These are phyloP conservation scores for Athetis lepigone DNA, from an alignment of 2,888 invertebrate genomes.

Conservation along the genomic window DNA sequence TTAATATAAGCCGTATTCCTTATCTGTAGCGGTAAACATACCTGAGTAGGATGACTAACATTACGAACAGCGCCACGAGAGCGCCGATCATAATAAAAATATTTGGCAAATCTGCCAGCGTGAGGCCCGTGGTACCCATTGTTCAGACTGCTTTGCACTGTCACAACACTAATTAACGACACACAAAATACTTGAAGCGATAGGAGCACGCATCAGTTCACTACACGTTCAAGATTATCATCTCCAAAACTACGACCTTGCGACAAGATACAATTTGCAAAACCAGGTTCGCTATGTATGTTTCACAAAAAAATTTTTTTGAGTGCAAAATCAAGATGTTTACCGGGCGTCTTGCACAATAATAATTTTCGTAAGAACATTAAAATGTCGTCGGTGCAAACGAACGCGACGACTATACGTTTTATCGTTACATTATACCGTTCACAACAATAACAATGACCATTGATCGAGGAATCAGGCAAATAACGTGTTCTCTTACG, in stretches of 20 bases:
- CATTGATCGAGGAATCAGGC: slow-evolving; percentile 80
- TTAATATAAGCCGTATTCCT: slow-evolving; percentile 25
- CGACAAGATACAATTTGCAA: slow-evolving; percentile 73
- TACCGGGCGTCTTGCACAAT: slow-evolving; percentile 70
- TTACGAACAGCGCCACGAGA: slow-evolving; percentile 93
- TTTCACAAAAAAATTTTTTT: slow-evolving; percentile 71
- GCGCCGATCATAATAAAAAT: slow-evolving; percentile 94
- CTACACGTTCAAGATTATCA: slow-evolving; percentile 71
- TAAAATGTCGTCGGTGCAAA: slow-evolving; percentile 68
- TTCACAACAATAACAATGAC: slow-evolving; percentile 86
- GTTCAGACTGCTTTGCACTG: slow-evolving; percentile 62
- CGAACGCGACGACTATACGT: slow-evolving; percentile 61
- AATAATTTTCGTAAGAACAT: slow-evolving; percentile 69
- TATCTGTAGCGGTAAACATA: slow-evolving; percentile 76
- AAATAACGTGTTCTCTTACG: slow-evolving; percentile 68
- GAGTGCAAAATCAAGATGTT: slow-evolving; percentile 56
- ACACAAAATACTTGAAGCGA: slow-evolving; percentile 68
- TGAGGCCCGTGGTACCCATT: slow-evolving; percentile 90
- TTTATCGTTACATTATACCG: slow-evolving; percentile 72
- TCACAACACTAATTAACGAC: slow-evolving; percentile 73
- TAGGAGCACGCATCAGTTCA: slow-evolving; percentile 77
- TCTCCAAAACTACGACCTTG: slow-evolving; percentile 73
- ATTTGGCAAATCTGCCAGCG: slow-evolving; percentile 94
- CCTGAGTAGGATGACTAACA: slow-evolving; percentile 94
- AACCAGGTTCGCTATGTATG: slow-evolving; percentile 67